Conservation (phyloP, 2,113 vertebrate genomes). For the Solea senegalensis region DNA sequence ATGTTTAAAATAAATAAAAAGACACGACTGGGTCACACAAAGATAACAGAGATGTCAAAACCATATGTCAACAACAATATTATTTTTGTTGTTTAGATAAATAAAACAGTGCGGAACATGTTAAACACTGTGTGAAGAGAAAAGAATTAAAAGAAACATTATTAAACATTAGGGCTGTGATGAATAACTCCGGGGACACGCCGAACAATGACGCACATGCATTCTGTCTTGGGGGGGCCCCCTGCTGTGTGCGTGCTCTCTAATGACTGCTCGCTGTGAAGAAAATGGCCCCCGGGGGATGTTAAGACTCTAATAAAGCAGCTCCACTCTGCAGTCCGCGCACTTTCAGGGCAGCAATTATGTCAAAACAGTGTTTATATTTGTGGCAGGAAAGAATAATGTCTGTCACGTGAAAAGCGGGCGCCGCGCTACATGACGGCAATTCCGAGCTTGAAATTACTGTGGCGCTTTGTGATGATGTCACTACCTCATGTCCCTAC, state of each 20-base stretch:
- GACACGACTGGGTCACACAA: slow-evolving; percentile 15
- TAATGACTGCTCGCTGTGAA: slow-evolving; percentile 58
- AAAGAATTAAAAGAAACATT: slow-evolving; percentile 16
- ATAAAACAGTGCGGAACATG: background rate
- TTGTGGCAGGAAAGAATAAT: slow-evolving; percentile 42
- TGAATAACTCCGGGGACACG: slow-evolving; percentile 18
- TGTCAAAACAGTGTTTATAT: slow-evolving; percentile 64
- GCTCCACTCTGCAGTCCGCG: slow-evolving; percentile 47
- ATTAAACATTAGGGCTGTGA: slow-evolving; percentile 23
- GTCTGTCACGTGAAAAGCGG: slow-evolving; percentile 27
- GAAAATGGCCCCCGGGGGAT: slow-evolving; percentile 33
- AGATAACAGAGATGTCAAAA: slow-evolving; percentile 23
- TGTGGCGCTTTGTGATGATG: slow-evolving; percentile 46
- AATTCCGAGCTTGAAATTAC: slow-evolving; percentile 62
- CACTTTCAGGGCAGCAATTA: slow-evolving; percentile 61
- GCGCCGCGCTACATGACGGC: slow-evolving; percentile 33
- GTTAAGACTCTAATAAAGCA: slow-evolving; percentile 58
- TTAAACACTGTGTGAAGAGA: no score
- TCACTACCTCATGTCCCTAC: slow-evolving; percentile 39
- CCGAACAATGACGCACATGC: slow-evolving; percentile 45
- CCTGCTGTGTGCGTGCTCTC: slow-evolving; percentile 49
- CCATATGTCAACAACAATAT: background rate
- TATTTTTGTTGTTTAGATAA: slow-evolving; percentile 21
- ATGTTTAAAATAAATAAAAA: slow-evolving; percentile 34
- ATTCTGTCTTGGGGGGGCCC: slow-evolving; percentile 34